Evolutionary conservation across 2,888 invertebrate genomes (phyloP), one percentile per base, ranked within the genome.

Genomic region (Cheilosia impressa): DNA sequence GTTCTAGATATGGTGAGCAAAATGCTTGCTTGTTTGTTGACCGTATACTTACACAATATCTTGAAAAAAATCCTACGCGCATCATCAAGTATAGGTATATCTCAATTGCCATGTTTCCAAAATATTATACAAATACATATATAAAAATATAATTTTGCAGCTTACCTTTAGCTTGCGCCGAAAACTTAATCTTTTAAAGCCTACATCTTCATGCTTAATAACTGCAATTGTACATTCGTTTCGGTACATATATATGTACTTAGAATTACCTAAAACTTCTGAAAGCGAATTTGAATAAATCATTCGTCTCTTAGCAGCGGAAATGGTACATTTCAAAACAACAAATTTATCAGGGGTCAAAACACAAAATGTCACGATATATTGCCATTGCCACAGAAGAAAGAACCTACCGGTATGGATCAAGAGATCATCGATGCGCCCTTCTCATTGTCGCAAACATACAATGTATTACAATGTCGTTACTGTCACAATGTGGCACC

Each of bases 371-470:
- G 50, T 55, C 38, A 79, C 62, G 52, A 80, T 47, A 63, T 34
- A 55, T 55, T 52, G 52, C 27, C 66, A 55, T 55, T 52, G 52
- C 27, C 66, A 65, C 13, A 63, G 15, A 63, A 68, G 69, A 43
- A 63, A 73, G n/a, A 63, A 24, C 57, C 68, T 41, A 17, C 31
- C 50, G 68, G 57, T 17, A 80, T 13, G 38, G 84, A 75, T 84
- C 84, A 84, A 80, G 55, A 80, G 84, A 75, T 84, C 84, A 84
- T 53, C 84, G 53, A 80, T 80, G 80, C 47, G 75, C 63, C 75
- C 69, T 58, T 75, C 41, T 52, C 34, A n/a, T 31, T 58, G 65
- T 52, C 19, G 22, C 52, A 58, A 58, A 58, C 31, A 27, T 66
- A 53, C 55, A 73, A 68, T 78, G 77, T 66, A 50, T 34, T 43